Base-by-base conservation (phyloP, 1,140 invertebrate species). In the Homalodisca vitripennis region DNA sequence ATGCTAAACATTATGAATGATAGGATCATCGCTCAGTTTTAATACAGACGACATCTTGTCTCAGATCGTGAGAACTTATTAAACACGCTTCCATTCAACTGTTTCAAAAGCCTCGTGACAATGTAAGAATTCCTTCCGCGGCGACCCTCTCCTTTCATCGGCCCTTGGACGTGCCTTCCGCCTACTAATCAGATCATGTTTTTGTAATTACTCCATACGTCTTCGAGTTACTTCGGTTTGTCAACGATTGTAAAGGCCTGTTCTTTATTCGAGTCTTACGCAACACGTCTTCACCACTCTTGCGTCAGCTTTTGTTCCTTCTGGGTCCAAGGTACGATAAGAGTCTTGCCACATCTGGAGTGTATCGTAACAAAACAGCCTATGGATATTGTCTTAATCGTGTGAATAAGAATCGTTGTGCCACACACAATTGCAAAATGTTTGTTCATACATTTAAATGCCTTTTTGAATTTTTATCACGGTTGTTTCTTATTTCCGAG, bases 41-140 rank as follows among this genome's bases (percentile, higher is more conserved):
- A 27, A 60, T 26, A 12, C 24, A 3, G 14, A n/a, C 14, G 55
- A 60, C 55, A 60, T 60, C 55, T 60, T 60, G 55, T 60, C 29
- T 60, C 55, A 30, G 24, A 60, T 60, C 55, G 55, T 60, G 55
- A 60, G 55, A 60, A 60, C 55, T 60, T 60, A 60, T 60, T 60
- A 60, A 60, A 60, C 55, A 60, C 55, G 55, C 55, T 60, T 26
- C 55, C 24, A 60, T 60, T 60, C 55, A 60, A 6, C 55, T 12
- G 27, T 2, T 27, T 3, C 55, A 22, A 30, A 10, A 60, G 24
- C 2, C 55, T n/a, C n/a, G n/a, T n/a, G n/a, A 60, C 55, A 60
- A 60, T 60, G 55, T 30, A 26, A n/a, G 55, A 26, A 41, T 41
- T 60, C 29, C 55, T 60, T 60, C 55, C 55, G 55, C 22, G 55